Evolutionary conservation across 2,797 vertebrate species (phyloP).

Genomic region (Antennarius maculatus): DNA sequence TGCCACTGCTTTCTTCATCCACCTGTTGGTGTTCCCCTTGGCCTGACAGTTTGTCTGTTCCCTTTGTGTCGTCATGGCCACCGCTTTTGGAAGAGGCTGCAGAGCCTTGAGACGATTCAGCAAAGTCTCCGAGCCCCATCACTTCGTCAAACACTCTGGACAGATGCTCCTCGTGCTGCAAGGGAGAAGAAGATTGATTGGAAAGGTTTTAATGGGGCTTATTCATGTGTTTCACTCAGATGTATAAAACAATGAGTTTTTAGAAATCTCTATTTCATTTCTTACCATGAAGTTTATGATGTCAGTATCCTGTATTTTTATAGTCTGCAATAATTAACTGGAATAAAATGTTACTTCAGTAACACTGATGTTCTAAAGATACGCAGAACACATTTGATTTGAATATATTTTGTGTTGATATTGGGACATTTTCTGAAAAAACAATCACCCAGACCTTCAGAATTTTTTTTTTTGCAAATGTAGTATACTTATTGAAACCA

Average conservation of each 20-base stretch:
- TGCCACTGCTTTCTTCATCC: slow-evolving; percentile 57
- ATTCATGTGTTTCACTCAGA: not conserved
- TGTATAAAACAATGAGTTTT: not conserved
- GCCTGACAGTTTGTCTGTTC: slow-evolving; percentile 44
- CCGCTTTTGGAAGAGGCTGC: slow-evolving; percentile 66
- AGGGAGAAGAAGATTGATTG: not conserved
- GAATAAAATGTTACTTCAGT: too few species aligned
- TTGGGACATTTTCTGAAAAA: too few species aligned
- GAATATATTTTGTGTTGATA: too few species aligned
- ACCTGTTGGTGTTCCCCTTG: slow-evolving; percentile 33
- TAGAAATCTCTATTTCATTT: not conserved
- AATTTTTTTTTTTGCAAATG: too few species aligned
- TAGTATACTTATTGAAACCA: too few species aligned
- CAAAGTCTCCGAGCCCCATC: slow-evolving; percentile 75
- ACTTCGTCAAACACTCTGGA: slow-evolving; percentile 77
- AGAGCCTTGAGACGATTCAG: slow-evolving; percentile 73
- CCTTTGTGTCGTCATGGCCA: slow-evolving; percentile 54
- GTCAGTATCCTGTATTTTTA: too few species aligned
- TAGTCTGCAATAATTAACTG: too few species aligned
- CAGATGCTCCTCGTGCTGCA: slow-evolving; percentile 69
- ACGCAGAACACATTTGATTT: too few species aligned
- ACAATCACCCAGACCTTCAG: too few species aligned
- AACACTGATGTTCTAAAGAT: too few species aligned
- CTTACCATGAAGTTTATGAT: too few species aligned
- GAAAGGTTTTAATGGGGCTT: not conserved